Base-by-base conservation (phyloP, 2,797 vertebrate species). In the Acanthopagrus latus region DNA sequence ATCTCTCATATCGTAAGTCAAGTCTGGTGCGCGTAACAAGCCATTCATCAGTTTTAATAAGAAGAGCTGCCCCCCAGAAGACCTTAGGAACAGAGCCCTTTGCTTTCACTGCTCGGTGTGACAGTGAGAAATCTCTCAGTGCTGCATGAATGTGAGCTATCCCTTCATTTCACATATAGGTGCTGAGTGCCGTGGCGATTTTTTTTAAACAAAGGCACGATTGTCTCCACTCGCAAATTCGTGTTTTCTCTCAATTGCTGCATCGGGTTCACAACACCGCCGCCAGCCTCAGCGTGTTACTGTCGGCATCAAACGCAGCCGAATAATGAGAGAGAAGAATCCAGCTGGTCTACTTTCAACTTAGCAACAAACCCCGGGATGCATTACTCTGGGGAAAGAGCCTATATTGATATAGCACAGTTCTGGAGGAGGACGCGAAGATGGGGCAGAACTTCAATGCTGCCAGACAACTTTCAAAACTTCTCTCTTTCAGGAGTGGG, bases 291-390 rank as follows among this genome's bases (percentile, higher is more conserved):
- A 2, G 6, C 75, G 78, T 74, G 76, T 62, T 63, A 59, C 69
- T 44, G 21, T 46, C 51, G 33, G 76, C 74, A 78, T 84, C 84
- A 86, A 79, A 79, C 46, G 5, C n/a, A 3, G 10, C 68, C 73
- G 76, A 80, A 85, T 81, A 84, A 80, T 77, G 72, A 87, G 76
- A 83, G 60, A 63, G 58, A 78, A 59, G 58, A 78, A 74, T 71
- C 64, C 66, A 68, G 55, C 76, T 76, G 75, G 74, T 87, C 60
- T 84, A 54, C 81, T 86, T 86, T 85, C 64, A 74, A 71, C 72
- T 81, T 50, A 71, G 58, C 78, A 80, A 78, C 59, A 81, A 81
- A 67, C 71, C 70, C 70, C 7, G 6, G 71, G 52, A 76, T 6
- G 59, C 72, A 87, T 27, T 46, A 56, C 82, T 80, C 78, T 52